Evolutionary conservation across 2,797 vertebrate genomes (phyloP).

Genomic region (Babyrousa celebensis): DNA sequence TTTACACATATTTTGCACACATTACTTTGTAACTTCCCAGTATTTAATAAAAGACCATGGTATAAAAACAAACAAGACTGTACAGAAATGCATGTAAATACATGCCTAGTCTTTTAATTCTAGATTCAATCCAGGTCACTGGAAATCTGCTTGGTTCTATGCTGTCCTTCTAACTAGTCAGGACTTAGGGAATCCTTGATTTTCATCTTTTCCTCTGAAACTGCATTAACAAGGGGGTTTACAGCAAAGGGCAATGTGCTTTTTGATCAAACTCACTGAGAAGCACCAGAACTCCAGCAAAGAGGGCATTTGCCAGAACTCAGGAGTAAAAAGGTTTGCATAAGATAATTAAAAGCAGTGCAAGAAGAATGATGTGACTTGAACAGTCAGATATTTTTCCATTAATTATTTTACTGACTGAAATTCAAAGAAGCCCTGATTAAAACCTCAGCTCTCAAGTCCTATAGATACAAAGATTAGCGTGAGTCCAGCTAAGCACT

Average conservation of each 20-base stretch:
- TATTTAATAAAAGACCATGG: background rate
- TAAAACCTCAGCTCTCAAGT: constrained; percentile 50
- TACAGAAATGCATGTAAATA: background rate
- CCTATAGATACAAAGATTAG: constrained; percentile 16
- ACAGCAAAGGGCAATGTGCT: background rate
- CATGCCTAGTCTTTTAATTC: background rate
- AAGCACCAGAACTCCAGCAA: background rate
- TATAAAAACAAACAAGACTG: background rate
- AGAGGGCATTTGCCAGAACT: background rate
- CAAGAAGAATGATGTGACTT: constrained; percentile 48
- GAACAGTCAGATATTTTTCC: constrained; percentile 36
- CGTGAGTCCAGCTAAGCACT: background rate
- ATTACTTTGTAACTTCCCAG: constrained; percentile 51
- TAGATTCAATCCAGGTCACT: constrained; percentile 15
- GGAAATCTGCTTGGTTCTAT: constrained; percentile 22
- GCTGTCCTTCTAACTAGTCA: background rate
- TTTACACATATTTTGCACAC: background rate
- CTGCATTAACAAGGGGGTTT: background rate
- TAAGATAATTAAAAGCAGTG: background rate
- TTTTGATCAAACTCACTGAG: constrained; percentile 43
- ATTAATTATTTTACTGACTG: constrained; percentile 58
- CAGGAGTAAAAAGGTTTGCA: background rate
- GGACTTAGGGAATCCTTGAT: constrained; percentile 32
- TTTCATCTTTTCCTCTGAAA: constrained; percentile 67
- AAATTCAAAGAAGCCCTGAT: constrained; percentile 45